Conservation (phyloP, 2,888 invertebrate genomes). For the Ornithoptera priamus region DNA sequence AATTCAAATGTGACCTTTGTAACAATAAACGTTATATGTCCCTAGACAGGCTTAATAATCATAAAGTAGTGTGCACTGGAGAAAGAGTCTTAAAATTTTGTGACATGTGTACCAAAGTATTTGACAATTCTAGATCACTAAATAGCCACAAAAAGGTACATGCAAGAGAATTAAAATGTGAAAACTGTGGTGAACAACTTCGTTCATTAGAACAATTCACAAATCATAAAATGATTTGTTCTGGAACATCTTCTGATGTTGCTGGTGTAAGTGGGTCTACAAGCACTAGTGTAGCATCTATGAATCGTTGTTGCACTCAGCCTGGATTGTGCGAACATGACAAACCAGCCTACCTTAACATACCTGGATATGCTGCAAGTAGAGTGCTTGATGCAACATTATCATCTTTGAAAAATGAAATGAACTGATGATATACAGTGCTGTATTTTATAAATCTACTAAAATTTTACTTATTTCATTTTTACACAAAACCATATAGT, state of each 20-base stretch:
- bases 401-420: slow-evolving; percentile 72
- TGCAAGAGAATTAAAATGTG: slow-evolving; percentile 76
- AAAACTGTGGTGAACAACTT: slow-evolving; percentile 74
- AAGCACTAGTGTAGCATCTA: slow-evolving; percentile 39
- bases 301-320: slow-evolving; percentile 71
- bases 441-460: slow-evolving; percentile 29
- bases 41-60: slow-evolving; percentile 75
- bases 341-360: slow-evolving; percentile 75
- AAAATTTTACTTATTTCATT: slow-evolving; percentile 42
- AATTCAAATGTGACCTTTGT: slow-evolving; percentile 78
- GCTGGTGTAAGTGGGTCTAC: slow-evolving; percentile 52
- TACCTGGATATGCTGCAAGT: slow-evolving; percentile 73
- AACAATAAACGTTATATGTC: slow-evolving; percentile 79
- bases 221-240: slow-evolving; percentile 75
- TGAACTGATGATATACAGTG: slow-evolving; percentile 63
- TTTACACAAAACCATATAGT: slow-evolving; percentile 76
- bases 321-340: slow-evolving; percentile 77
- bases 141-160: slow-evolving; percentile 79
- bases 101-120: slow-evolving; percentile 79
- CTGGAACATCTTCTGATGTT: slow-evolving; percentile 55
- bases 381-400: slow-evolving; percentile 73
- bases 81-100: slow-evolving; percentile 76
- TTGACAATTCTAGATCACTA: slow-evolving; percentile 76
- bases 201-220: slow-evolving; percentile 76
- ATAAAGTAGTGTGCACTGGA: slow-evolving; percentile 76